phyloP scores from a whole-genome alignment of 1,140 invertebrate genomes.

The Pachyrhynchus sulphureomaculatus region DNA sequence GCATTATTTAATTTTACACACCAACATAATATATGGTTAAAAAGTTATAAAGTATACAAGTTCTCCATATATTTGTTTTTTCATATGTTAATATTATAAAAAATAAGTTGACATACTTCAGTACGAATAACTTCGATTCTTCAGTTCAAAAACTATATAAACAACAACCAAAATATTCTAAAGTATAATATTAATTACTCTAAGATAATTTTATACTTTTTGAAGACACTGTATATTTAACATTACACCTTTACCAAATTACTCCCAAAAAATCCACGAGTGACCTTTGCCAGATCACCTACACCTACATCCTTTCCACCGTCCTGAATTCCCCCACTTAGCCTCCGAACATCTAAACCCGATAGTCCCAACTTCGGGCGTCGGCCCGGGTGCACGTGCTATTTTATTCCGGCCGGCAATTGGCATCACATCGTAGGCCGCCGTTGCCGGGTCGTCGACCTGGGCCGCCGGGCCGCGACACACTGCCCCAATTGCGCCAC shows the following conservation, averaged over 20 bases:
- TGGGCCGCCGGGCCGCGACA: slow-evolving; percentile 3
- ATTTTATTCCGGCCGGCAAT: neutral
- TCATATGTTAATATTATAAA: no score
- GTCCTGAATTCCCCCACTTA: neutral
- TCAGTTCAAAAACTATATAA: no score
- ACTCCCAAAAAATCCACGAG: neutral
- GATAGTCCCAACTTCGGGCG: neutral
- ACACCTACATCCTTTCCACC: neutral
- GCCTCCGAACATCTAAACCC: neutral
- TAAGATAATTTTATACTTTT: no score
- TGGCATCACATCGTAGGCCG: neutral
- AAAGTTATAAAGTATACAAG: no score
- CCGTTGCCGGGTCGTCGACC: slow-evolving; percentile 1
- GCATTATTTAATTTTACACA: no score
- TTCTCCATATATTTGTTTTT: no score
- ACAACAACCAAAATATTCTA: no score
- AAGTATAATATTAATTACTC: no score
- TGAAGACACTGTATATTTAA: no score
- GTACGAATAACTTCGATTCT: no score
- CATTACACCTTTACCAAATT: neutral
- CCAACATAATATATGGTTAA: no score
- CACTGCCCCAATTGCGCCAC: slow-evolving; percentile 16
- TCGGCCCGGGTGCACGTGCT: neutral
- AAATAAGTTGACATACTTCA: no score
- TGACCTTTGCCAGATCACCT: neutral